Base-by-base conservation (phyloP, 2,797 vertebrate genomes). In the Chrosomus eos region DNA sequence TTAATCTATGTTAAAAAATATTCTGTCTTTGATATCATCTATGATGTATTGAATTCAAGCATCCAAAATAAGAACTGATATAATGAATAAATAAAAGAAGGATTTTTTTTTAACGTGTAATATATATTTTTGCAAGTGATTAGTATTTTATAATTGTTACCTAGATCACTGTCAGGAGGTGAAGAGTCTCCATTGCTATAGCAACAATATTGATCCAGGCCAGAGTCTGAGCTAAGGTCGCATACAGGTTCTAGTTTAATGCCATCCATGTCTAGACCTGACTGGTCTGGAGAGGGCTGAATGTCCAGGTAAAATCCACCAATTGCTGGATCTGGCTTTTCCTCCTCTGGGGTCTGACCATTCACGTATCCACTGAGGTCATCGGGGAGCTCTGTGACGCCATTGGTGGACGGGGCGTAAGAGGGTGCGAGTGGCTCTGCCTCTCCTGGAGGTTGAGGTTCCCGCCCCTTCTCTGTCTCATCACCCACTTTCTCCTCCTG, bases 271-370 rank as follows among this genome's bases (percentile, higher is more conserved):
- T 98, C 97, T 55, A 98, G 95, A 71, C 97, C 97, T 4, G 97
- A 98, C 91, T 98, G 97, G 92, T 98, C 97, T 1, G 97, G 97
- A 89, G 97, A 98, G 77, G 96, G 96, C 91, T 97, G 97, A 91
- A 97, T 96, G 93, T 98, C 97, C 94, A 98, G 93, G 93, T 97
- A 98, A 94, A 98, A 97, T 90, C 95, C 96, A 85, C 94, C 96
- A 86, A 96, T 94, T 5, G 95, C 96, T 48, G 97, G 96, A 91
- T 97, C 96, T 31, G 95, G 94, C 94, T 97, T 97, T 86, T 94
- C 94, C 80, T 94, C 96, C 86, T 96, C 96, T 0, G 96, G 95
- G 86, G 96, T 96, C 93, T 96, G 94, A 85, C 95, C 95, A 2
- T 96, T 96, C 81, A 95, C 93, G 92, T 96, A 97, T 91, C 92